Percentiles rank a stretch among this genome's conserved stretches.
Evolutionary conservation across 2,888 invertebrate genomes (phyloP).

Genomic region (Caenorhabditis sp.): DNA sequence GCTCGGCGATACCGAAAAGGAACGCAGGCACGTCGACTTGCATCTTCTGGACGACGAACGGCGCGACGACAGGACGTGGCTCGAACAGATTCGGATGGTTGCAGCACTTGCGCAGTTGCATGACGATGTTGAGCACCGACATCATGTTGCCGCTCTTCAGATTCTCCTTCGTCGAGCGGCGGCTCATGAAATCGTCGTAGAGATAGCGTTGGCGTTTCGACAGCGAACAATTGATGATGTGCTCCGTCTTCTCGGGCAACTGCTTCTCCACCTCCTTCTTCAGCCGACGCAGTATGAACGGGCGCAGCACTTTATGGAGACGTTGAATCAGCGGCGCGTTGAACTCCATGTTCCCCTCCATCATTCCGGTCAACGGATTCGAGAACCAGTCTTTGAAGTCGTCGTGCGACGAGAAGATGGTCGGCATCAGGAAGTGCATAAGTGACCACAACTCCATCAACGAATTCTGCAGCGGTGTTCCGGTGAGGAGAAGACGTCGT

Average conservation of each 20-base stretch:
- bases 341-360: constrained; percentile 92
- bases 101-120: constrained; percentile 93
- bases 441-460: constrained; percentile 97
- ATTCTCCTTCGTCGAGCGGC: constrained; percentile 94
- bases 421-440: constrained; percentile 98
- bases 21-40: constrained; percentile 53
- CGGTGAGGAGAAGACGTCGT: constrained; percentile 90
- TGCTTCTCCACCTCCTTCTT: constrained; percentile 97
- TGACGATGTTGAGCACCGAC: constrained; percentile 94
- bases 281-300: constrained; percentile 91
- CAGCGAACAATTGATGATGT: constrained; percentile 92
- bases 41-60: constrained; percentile 83
- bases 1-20: constrained; percentile 57
- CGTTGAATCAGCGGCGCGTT: constrained; percentile 91
- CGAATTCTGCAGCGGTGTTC: constrained; percentile 93
- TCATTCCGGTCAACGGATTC: constrained; percentile 95
- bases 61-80: constrained; percentile 93
- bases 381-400: constrained; percentile 97
- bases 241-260: constrained; percentile 96
- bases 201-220: constrained; percentile 95
- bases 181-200: constrained; percentile 99
- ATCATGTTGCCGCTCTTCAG: constrained; percentile 92
- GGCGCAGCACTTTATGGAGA: constrained; percentile 90
- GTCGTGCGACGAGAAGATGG: constrained; percentile 94
- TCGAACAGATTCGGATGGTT: constrained; percentile 99